phyloP scores from a whole-genome alignment of 2,113 vertebrate genomes.

The Callorhinus ursinus region DNA sequence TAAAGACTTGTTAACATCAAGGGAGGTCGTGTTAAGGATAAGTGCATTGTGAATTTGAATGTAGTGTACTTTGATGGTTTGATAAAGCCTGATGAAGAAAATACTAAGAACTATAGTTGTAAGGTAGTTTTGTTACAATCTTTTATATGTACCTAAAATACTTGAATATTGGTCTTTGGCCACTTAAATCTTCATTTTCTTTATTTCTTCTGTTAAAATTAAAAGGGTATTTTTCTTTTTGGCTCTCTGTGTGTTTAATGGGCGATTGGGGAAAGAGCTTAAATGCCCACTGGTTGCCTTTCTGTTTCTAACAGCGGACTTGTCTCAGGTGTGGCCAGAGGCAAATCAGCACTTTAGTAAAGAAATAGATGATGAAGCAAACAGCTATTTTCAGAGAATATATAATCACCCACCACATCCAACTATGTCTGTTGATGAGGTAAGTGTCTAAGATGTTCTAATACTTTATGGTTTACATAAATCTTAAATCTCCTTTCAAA shows the following conservation, averaged over 20 bases:
- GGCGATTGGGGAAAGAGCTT: background rate
- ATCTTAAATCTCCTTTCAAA: background rate
- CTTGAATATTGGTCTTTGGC: conserved; percentile 7
- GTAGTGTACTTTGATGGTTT: background rate
- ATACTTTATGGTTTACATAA: background rate
- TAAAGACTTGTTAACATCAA: background rate
- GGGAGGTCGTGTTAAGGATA: conserved; percentile 48
- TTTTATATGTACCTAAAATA: background rate
- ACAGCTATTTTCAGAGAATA: conserved; percentile 99
- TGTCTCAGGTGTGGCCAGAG: conserved; percentile 99
- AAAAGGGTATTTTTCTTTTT: background rate
- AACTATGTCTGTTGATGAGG: conserved; percentile 99
- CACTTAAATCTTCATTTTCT: background rate
- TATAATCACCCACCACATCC: conserved; percentile 99
- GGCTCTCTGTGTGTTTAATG: background rate
- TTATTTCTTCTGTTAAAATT: background rate
- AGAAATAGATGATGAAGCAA: conserved; percentile 99
- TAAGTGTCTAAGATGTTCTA: conserved; percentile 79
- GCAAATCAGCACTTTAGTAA: conserved; percentile 99
- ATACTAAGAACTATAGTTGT: background rate
- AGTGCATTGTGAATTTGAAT: conserved; percentile 34
- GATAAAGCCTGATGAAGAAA: background rate
- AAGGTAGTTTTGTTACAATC: background rate
- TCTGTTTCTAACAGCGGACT: conserved; percentile 90
- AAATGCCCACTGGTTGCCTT: conserved; percentile 38